phyloP scores from a whole-genome alignment of 1,140 invertebrate genomes.

The Meloidogyne floridensis region DNA sequence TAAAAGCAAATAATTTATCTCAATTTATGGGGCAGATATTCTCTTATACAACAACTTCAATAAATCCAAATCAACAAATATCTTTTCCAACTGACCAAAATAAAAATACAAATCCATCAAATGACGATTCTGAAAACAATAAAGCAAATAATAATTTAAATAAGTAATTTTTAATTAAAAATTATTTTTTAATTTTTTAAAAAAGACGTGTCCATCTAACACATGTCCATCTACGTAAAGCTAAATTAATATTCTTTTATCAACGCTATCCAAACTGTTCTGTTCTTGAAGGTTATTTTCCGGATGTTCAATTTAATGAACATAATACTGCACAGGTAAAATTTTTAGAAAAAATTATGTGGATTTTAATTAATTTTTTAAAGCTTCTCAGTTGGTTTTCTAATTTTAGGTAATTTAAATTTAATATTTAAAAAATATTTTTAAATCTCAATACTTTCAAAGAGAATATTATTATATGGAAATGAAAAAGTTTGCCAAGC shows the following conservation, averaged over 20 bases:
- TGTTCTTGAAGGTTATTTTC: constrained; percentile 99
- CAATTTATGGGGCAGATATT: no score
- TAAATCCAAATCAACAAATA: no score
- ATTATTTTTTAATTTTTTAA: neutral
- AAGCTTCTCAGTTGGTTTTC: constrained; percentile 99
- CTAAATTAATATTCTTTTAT: constrained; percentile 99
- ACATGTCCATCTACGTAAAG: constrained; percentile 98
- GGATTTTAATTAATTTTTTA: neutral
- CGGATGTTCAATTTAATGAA: constrained; percentile 99
- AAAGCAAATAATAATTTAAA: neutral
- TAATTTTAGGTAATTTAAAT: constrained; percentile 80
- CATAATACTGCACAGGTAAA: constrained; percentile 91
- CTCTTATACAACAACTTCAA: no score
- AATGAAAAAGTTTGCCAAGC: constrained; percentile 99
- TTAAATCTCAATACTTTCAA: constrained; percentile 48
- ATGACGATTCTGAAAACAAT: neutral
- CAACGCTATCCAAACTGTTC: constrained; percentile 96
- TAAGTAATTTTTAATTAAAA: no score
- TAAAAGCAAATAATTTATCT: no score
- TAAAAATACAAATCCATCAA: neutral
- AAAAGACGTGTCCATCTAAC: constrained; percentile 72
- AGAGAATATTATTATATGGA: constrained; percentile 99
- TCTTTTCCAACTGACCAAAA: no score
- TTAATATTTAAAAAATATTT: constrained; percentile 56
- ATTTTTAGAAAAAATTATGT: neutral